phyloP scores from a whole-genome alignment of 2,888 invertebrate species.

The Agonopterix alstromeriana region DNA sequence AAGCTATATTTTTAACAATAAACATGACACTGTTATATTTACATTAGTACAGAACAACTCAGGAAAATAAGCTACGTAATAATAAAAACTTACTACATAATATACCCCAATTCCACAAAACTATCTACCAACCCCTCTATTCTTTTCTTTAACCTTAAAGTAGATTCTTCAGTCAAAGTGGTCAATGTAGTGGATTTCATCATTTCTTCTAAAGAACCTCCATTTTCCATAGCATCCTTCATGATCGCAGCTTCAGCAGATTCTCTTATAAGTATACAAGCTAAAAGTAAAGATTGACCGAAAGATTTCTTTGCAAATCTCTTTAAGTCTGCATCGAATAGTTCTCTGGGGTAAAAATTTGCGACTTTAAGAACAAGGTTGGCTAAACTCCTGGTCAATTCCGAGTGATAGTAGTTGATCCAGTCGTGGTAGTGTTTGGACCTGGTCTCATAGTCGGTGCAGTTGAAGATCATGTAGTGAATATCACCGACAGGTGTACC shows the following conservation, averaged over 20 bases:
- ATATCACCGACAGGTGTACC: constrained; percentile 16
- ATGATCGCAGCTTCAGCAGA: constrained; percentile 19
- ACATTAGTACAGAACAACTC: too few species aligned
- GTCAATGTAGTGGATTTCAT: neutral
- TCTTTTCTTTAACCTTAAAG: constrained; percentile 13
- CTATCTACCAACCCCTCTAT: constrained; percentile 24
- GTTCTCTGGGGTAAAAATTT: constrained; percentile 24
- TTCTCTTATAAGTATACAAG: constrained; percentile 16
- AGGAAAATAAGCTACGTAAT: too few species aligned
- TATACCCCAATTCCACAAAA: constrained; percentile 19
- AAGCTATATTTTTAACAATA: too few species aligned
- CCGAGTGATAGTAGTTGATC: constrained; percentile 4
- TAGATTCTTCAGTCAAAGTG: constrained; percentile 12
- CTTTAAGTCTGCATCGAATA: constrained; percentile 27
- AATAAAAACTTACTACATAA: too few species aligned
- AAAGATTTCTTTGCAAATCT: constrained; percentile 21
- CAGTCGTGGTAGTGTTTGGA: constrained; percentile 1
- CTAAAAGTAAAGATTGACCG: constrained; percentile 13
- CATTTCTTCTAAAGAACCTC: neutral
- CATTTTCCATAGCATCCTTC: constrained; percentile 9
- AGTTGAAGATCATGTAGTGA: constrained; percentile 22
- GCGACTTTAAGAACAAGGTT: constrained; percentile 24
- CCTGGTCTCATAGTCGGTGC: constrained; percentile 16
- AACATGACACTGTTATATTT: too few species aligned
- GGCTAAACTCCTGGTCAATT: constrained; percentile 6